Base-by-base conservation (phyloP, 2,113 vertebrate species). In the Callorhinus ursinus region DNA sequence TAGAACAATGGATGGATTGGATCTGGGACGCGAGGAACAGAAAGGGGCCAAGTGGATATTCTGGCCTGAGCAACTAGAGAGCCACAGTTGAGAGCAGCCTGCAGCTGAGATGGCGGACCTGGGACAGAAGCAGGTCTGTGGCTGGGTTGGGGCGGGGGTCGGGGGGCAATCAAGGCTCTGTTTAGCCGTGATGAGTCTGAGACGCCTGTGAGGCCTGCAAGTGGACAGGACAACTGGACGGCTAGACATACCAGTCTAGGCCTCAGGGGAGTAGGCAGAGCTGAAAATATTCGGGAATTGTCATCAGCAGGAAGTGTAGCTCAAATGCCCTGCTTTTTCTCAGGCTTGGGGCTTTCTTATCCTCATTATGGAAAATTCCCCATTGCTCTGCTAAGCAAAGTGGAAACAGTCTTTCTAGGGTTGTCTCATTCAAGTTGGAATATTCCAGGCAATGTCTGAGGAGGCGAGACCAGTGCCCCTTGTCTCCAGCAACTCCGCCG, bases 391-490 rank as follows among this genome's bases (percentile, higher is more conserved):
- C 33, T 42, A 39, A 92, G 88, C 69, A 65, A 86, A 59, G 55
- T 28, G 72, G 86, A n/a, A 95, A 86, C 16, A 24, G 71, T 90
- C 74, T 87, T 79, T 36, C 79, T 31, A 39, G 36, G 36, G 71
- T 12, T 36, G 22, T 67, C 80, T 92, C 76, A 39, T 71, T 57
- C 53, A 85, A 46, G 57, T 0, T n/a, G 55, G 83, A 89, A 57
- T 59, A 74, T 61, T 80, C 79, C 63, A n/a, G 87, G 49, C 61
- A n/a, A 69, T 36, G 49, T 49, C 86, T 39, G 36, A 91, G 53
- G 82, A 49, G 63, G 71, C 2, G 1, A 85, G 33, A 28, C 28
- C 15, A 28, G 39, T 16, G 49, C 10, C 18, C 51, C 19, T 16
- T 0, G 4, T 55, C 63, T 86, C 74, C 59, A 31, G 83, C 16